phyloP scores from a whole-genome alignment of 2,888 invertebrate genomes.

The Melieria picta region DNA sequence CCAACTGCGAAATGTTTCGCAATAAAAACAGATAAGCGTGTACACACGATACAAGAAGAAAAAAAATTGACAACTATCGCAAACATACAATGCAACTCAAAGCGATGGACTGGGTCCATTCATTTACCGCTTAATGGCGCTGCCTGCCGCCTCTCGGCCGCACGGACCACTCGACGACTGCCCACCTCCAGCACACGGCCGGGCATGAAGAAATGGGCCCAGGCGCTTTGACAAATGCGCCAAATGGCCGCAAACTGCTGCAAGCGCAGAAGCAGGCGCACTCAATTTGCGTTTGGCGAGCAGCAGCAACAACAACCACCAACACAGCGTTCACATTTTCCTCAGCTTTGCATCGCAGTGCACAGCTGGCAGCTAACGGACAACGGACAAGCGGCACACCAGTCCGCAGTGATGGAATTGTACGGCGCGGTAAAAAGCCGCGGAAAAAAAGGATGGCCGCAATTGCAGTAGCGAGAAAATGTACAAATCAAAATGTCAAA shows the following conservation, averaged over 20 bases:
- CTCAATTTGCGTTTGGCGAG: slow-evolving; percentile 34
- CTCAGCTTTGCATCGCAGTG: background rate
- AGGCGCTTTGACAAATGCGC: slow-evolving; percentile 24
- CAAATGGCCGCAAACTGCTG: background rate
- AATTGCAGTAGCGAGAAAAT: slow-evolving; percentile 28
- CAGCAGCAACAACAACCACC: background rate
- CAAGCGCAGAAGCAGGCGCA: slow-evolving; percentile 4
- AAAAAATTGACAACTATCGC: slow-evolving; percentile 15
- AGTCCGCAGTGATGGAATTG: slow-evolving; percentile 11
- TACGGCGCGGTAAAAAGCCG: background rate
- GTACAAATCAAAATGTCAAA: slow-evolving; percentile 41
- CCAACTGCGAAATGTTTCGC: too few species aligned
- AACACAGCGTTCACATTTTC: background rate
- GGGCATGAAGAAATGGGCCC: background rate
- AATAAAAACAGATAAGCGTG: background rate
- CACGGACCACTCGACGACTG: background rate
- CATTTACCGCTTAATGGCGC: slow-evolving; percentile 30
- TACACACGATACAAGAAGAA: slow-evolving; percentile 9
- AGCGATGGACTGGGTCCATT: slow-evolving; percentile 36
- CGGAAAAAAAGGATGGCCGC: background rate
- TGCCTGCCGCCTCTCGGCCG: background rate
- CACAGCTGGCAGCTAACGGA: background rate
- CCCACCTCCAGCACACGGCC: background rate
- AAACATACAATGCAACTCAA: slow-evolving; percentile 22
- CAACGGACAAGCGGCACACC: background rate